Percentiles rank a stretch among this genome's conserved stretches.
Conservation (phyloP, 1,140 invertebrate species). For the Ceratina australensis region DNA sequence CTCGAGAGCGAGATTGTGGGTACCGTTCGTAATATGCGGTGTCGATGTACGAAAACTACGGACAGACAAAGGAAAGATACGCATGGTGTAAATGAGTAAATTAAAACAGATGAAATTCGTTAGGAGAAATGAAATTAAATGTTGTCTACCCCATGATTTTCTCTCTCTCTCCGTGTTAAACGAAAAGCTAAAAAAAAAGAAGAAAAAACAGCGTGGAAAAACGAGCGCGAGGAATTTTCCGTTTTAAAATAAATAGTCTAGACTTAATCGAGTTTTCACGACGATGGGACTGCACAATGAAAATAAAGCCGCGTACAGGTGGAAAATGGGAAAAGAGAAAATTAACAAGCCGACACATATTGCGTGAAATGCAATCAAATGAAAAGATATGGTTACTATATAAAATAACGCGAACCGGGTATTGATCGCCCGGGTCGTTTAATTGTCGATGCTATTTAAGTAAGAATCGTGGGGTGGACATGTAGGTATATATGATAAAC, state of each 20-base stretch:
- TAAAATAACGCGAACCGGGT: constrained; percentile 45
- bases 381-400: constrained; percentile 46
- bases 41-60: neutral
- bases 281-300: constrained; percentile 14
- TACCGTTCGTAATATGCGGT: constrained; percentile 7
- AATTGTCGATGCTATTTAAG: constrained; percentile 63
- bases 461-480: constrained; percentile 63
- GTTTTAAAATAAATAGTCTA: neutral
- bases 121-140: constrained; percentile 63
- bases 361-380: constrained; percentile 57
- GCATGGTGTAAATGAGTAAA: constrained; percentile 52
- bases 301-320: neutral
- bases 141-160: constrained; percentile 58
- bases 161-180: neutral
- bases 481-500: constrained; percentile 59
- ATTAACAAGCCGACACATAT: constrained; percentile 9
- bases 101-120: constrained; percentile 54
- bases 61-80: constrained; percentile 9
- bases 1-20: neutral
- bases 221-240: no score
- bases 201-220: neutral
- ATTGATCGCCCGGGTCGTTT: constrained; percentile 45
- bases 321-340: neutral
- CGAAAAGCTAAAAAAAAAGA: neutral
- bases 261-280: neutral